Evolutionary conservation across 2,113 vertebrate species (phyloP), one percentile per base, ranked within the genome.

Genomic region (Anolis sagrei): DNA sequence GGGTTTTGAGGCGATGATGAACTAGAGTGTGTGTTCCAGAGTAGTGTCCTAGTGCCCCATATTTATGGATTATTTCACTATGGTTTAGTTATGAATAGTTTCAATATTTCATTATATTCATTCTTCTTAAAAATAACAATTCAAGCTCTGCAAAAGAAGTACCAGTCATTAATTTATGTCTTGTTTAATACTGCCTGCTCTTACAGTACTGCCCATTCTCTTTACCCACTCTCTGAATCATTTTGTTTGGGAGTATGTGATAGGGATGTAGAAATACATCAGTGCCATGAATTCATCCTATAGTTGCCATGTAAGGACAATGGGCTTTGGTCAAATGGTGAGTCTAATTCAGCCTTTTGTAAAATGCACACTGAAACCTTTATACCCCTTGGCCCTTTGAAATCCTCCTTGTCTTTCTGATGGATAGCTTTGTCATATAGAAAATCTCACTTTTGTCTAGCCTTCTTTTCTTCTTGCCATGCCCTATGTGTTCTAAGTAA

Each of bases 201-300:
- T 62, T 25, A 18, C 21, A 44, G 11, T 68, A 29, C 7, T 9
- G 36, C 39, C 16, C 62, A 69, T 32, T 48, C 16, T 39, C 13
- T 29, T 6, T 13, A 2, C 21, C 64, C 48, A 81, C 5, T 69
- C 27, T n/a, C 9, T 49, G 7, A 69, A 25, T 48, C 32, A 69
- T 48, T 9, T 69, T 69, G 83, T 86, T 92, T 91, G 76, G 86
- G n/a, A 49, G 27, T 81, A 66, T 69, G 29, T 49, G 39, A 94
- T 39, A 54, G 19, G 93, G 27, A 32, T 19, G 21, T 51, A 69
- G 29, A 81, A 81, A 32, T n/a, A 51, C 32, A 48, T 19, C 39
- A n/a, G 11, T 13, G 29, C 18, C 49, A n/a, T 16, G 49, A 9
- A 49, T 29, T 76, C 39, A 13, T 54, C 13, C 27, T 29, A 11